Evolutionary conservation across 2,113 vertebrate genomes (phyloP).

Genomic region (Haplotaxodon microlepis): DNA sequence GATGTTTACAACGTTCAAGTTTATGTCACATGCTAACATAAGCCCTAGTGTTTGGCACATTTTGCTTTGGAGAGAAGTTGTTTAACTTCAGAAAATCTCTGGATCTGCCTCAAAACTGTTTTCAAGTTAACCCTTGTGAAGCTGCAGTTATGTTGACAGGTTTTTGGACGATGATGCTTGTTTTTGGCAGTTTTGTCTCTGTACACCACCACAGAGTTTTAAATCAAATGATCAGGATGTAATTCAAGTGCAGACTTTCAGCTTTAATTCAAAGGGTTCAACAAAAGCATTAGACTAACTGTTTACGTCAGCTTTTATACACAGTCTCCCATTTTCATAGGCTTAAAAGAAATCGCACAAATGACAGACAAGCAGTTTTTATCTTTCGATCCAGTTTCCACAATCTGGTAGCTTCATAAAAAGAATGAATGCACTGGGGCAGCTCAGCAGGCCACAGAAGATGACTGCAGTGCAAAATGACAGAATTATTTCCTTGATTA

Average conservation of each 20-base stretch:
- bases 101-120: not conserved
- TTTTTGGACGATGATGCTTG: not conserved
- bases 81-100: not conserved
- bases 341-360: not conserved
- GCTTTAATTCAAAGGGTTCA: not conserved
- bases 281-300: not conserved
- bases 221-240: not conserved
- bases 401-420: not conserved
- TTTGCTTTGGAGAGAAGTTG: not conserved
- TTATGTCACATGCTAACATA: not conserved
- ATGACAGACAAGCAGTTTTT: not conserved
- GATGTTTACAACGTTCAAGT: not conserved
- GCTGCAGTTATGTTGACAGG: not conserved
- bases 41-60: not conserved
- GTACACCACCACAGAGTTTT: not conserved
- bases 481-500: not conserved
- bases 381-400: not conserved
- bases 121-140: not conserved
- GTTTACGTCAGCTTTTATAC: not conserved
- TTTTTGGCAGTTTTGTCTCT: not conserved
- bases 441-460: not conserved
- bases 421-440: not conserved
- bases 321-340: not conserved
- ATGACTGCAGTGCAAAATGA: not conserved
- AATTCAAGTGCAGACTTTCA: not conserved